Evolutionary conservation across 2,797 vertebrate genomes (phyloP).

Genomic region (Schizothorax lantsangensis): DNA sequence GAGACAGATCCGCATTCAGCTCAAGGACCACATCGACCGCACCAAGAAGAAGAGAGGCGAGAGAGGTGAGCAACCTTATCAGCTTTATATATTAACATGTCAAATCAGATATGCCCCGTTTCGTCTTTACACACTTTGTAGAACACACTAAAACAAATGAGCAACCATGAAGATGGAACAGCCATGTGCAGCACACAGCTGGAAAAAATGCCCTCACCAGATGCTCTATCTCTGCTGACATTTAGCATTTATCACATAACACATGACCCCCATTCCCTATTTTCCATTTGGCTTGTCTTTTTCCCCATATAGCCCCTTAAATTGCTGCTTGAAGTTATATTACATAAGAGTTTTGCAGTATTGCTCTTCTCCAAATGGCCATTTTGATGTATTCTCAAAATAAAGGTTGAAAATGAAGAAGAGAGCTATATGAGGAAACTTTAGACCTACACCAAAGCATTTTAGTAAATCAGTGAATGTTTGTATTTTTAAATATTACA

Average conservation of each 20-base stretch:
- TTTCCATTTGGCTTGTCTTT: constrained; percentile 12
- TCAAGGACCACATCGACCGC: constrained; percentile 95
- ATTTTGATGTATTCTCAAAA: constrained; percentile 2
- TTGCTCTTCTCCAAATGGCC: not conserved
- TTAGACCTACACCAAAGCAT: not conserved
- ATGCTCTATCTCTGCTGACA: constrained; percentile 18
- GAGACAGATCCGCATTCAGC: constrained; percentile 92
- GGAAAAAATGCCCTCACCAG: not conserved
- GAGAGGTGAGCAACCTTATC: constrained; percentile 71
- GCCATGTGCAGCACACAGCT: not conserved
- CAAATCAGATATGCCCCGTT: constrained; percentile 12
- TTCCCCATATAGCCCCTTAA: not conserved
- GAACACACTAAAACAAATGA: not conserved
- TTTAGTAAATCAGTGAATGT: not conserved
- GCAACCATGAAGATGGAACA: not conserved
- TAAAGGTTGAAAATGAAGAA: not conserved
- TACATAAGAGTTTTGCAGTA: not conserved
- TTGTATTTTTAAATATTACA: not conserved
- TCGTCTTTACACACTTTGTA: not conserved
- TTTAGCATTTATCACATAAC: constrained; percentile 22
- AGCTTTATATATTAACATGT: not conserved
- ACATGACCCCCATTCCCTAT: not conserved
- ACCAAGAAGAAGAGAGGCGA: constrained; percentile 94
- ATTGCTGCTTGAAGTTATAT: constrained; percentile 11
- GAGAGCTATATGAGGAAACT: not conserved